Evolutionary conservation across 2,797 vertebrate species (phyloP), one percentile per base, ranked within the genome.

Genomic region (Phyllotis vaccarum): DNA sequence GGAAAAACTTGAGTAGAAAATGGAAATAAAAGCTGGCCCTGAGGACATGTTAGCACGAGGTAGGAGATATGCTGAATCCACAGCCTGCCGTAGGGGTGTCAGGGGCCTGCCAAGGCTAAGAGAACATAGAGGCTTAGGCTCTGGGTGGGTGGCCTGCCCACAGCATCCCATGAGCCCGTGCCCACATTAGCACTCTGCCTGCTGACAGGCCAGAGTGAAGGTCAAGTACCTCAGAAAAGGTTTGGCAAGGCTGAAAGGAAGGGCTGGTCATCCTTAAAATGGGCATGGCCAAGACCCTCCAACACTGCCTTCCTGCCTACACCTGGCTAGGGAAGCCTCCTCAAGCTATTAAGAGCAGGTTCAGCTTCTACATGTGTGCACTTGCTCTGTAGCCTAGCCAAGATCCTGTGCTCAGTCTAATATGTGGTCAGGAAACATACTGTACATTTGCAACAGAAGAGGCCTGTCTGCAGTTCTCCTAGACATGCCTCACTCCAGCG

Each of bases 1-100:
- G 52, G 64, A 40, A 85, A 94, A 70, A 5, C 22, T 70, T 64
- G 64, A 90, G 34, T 37, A 56, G 80, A 62, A 54, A 62, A 40
- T 11, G 10, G 46, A 62, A 37, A 7, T 9, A 21, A 29, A 56
- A 9, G 0, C 1, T 14, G 85, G 49, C 68, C 40, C 27, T 2
- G 2, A 62, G 70, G 80, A 37, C 0, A 0, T 2, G 2, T 52
- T 29, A 19, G 60, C 0, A 0, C 2, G 1, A 0, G 11, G 6
- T 12, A 21, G 29, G 58, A 19, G 34, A 0, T 21, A 17, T 0
- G 10, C 34, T 4, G 27, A 0, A 2, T 3, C 74, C 37, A 1
- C 52, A 81, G 54, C 31, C n/a, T 19, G 29, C 16, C 19, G 14
- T 1, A 3, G 40, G 34, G 5, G 74, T 10, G 79, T 22, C 0